These are phyloP conservation scores for Uloborus diversus DNA, from an alignment of 1,140 invertebrate species.

Conservation along the genomic window DNA sequence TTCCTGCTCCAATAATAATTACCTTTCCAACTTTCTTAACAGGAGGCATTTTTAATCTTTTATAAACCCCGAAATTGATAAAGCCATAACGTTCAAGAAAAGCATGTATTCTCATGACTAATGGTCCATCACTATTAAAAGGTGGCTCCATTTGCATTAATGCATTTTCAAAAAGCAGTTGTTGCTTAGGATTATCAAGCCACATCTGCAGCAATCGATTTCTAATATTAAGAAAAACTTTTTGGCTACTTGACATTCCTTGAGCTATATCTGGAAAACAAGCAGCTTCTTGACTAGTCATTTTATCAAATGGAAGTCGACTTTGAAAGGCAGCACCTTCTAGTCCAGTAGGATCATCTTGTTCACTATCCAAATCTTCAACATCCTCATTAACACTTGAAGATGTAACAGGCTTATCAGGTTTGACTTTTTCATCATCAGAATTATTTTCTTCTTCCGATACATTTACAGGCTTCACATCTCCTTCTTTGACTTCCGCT, in stretches of 20 bases:
- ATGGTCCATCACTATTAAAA: slow-evolving; percentile 77
- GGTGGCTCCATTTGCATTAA: slow-evolving; percentile 86
- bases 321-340: slow-evolving; percentile 92
- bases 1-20: slow-evolving; percentile 94
- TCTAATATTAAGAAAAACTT: slow-evolving; percentile 90
- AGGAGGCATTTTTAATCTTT: slow-evolving; percentile 74
- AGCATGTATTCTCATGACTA: slow-evolving; percentile 86
- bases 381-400: slow-evolving; percentile 56
- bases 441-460: slow-evolving; percentile 64
- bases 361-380: slow-evolving; percentile 64
- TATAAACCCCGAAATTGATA: slow-evolving; percentile 98
- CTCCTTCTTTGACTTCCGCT: slow-evolving; percentile 66
- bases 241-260: slow-evolving; percentile 82
- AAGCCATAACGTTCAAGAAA: slow-evolving; percentile 96
- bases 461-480: slow-evolving; percentile 63
- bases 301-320: slow-evolving; percentile 91
- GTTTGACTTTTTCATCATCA: slow-evolving; percentile 59
- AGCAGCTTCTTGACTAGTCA: slow-evolving; percentile 91
- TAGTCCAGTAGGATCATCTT: slow-evolving; percentile 68
- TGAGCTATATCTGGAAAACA: slow-evolving; percentile 91
- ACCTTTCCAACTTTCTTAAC: slow-evolving; percentile 87
- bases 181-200: slow-evolving; percentile 94
- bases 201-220: slow-evolving; percentile 96
- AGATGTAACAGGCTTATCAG: slow-evolving; percentile 18
- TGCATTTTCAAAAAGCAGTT: slow-evolving; percentile 84